Conservation (phyloP, 2,113 vertebrate genomes). For the Syrrhaptes paradoxus region DNA sequence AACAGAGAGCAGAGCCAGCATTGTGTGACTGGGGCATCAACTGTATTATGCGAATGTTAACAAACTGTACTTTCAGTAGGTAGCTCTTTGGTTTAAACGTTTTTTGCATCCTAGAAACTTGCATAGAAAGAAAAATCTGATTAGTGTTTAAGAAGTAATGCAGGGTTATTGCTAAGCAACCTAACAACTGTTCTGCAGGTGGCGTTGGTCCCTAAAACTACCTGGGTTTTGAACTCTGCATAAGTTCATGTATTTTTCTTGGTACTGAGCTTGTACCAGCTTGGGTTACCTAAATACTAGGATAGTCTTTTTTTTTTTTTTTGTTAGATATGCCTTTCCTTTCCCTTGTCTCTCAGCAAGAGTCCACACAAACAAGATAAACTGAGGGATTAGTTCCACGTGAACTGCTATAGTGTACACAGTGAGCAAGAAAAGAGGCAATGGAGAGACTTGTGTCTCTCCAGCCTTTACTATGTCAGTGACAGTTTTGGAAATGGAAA, state of each 20-base stretch:
- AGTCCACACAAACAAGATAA: not conserved
- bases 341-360: accelerated
- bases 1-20: not conserved
- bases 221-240: not conserved
- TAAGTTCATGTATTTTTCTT: not conserved
- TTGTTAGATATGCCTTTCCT: not conserved
- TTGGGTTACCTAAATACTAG: not conserved
- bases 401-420: accelerated
- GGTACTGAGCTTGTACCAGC: not conserved
- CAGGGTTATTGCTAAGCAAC: not conserved
- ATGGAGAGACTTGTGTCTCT: not conserved
- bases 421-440: not conserved
- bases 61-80: not conserved
- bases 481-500: not conserved
- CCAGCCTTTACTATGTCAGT: not conserved
- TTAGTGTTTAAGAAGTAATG: not conserved
- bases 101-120: not conserved
- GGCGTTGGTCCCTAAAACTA: not conserved
- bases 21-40: not conserved
- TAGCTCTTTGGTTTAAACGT: not conserved
- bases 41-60: not conserved
- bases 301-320: not conserved
- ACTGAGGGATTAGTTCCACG: not conserved
- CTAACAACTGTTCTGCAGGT: accelerated
- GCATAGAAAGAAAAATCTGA: not conserved